phyloP scores from a whole-genome alignment of 2,113 vertebrate genomes.

The Pagrus major region DNA sequence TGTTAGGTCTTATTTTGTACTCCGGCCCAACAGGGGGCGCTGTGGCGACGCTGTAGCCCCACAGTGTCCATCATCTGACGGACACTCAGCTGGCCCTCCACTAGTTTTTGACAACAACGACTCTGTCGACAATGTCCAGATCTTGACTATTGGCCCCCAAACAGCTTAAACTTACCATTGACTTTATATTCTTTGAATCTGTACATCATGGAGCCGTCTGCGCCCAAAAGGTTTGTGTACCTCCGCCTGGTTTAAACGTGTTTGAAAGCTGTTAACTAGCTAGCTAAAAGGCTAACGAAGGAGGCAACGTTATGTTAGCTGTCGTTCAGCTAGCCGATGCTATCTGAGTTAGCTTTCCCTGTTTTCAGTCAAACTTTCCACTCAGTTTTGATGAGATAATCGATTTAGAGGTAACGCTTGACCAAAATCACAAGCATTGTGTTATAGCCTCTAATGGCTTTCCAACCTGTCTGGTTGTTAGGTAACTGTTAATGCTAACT shows the following conservation, averaged over 20 bases:
- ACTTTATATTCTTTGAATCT: background rate
- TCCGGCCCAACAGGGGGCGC: slow-evolving; percentile 52
- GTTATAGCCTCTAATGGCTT: rapidly evolving
- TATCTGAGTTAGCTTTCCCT: slow-evolving; percentile 31
- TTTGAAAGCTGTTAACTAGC: background rate
- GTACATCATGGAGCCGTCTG: slow-evolving; percentile 72
- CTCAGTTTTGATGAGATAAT: background rate
- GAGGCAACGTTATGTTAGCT: too few species aligned
- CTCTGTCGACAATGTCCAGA: slow-evolving; percentile 69
- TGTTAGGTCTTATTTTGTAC: background rate
- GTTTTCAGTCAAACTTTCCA: slow-evolving; percentile 16
- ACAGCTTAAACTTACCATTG: background rate
- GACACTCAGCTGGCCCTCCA: slow-evolving; percentile 63
- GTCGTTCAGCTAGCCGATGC: slow-evolving; percentile 37
- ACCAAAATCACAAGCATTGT: background rate
- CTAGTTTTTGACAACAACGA: slow-evolving; percentile 74
- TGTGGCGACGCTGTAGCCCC: rapidly evolving
- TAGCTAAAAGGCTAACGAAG: slow-evolving; percentile 48
- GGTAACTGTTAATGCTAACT: background rate
- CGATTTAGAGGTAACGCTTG: background rate
- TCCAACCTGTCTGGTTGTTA: background rate
- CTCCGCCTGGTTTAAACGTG: background rate
- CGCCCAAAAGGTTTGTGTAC: slow-evolving; percentile 78
- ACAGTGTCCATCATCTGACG: slow-evolving; percentile 17
- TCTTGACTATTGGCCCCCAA: slow-evolving; percentile 20